phyloP scores from a whole-genome alignment of 2,797 vertebrate species.

The Heliangelus exortis region DNA sequence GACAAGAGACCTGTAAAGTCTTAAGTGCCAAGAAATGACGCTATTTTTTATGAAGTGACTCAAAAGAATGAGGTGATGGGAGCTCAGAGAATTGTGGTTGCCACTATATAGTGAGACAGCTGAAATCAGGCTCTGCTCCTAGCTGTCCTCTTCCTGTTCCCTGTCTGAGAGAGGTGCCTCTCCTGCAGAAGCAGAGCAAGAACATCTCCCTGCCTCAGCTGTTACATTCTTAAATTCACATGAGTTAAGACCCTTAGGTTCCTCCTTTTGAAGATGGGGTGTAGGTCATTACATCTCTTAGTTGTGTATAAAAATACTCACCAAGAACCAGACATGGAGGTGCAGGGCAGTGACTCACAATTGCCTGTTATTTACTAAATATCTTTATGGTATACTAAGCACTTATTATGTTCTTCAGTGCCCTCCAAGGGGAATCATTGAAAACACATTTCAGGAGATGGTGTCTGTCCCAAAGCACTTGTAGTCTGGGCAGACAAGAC shows the following conservation, averaged over 20 bases:
- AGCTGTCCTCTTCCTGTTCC: neutral
- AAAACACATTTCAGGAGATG: neutral
- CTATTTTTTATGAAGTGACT: neutral
- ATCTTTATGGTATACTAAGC: neutral
- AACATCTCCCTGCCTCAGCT: neutral
- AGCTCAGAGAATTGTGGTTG: neutral
- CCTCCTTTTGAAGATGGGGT: constrained; percentile 36
- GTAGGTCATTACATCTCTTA: neutral
- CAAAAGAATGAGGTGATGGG: neutral
- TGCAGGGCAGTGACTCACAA: constrained; percentile 51
- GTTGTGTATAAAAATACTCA: constrained; percentile 22
- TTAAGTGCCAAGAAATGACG: neutral
- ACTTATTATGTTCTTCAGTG: neutral
- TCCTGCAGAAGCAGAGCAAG: neutral
- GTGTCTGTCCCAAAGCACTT: neutral
- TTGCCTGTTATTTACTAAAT: constrained; percentile 51
- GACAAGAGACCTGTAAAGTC: neutral
- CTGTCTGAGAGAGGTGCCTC: neutral
- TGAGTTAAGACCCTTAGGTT: constrained; percentile 24
- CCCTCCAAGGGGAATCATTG: neutral
- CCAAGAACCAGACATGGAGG: constrained; percentile 12
- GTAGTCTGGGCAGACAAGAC: neutral
- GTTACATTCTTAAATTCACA: neutral
- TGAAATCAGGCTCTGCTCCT: neutral
- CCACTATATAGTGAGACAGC: neutral